Evolutionary conservation across 2,797 vertebrate genomes (phyloP), one percentile per base, ranked within the genome.

Genomic region (Craterocephalus amniculus): DNA sequence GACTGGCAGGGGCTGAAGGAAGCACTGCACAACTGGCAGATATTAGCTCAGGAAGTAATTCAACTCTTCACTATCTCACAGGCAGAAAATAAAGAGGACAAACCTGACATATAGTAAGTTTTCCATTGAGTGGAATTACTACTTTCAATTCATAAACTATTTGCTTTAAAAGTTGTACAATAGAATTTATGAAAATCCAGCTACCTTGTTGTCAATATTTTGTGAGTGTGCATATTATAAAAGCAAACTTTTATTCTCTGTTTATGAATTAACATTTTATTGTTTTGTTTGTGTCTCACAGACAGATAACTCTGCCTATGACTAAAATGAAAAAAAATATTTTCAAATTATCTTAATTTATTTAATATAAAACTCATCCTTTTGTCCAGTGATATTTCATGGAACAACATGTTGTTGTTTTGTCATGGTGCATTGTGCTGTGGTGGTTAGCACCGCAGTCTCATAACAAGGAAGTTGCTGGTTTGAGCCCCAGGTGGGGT

Each of bases 1-100:
- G 91, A 95, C 29, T 95, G 93, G 91, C 7, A 54, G 31, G 87
- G 77, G 54, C 70, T 97, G 66, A 86, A 81, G 74, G 86, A 78
- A 35, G 82, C 75, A 6, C 74, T 96, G 63, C 58, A 34, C 31
- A 79, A 5, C 0, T 95, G 95, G 88, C 81, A 89, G 52, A 72
- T 73, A 71, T 79, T 94, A 31, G 54, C 90, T 57, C 89, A 95
- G 22, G 67, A 89, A 5, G 67, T 67, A 2, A 62, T 93, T 66
- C 76, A 78, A 54, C 55, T 67, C 1, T 40, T 91, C 55, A 86
- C 77, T 45, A 82, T 69, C 18, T 24, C 69, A 3, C 87, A 93
- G 32, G 55, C 73, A 22, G 81, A 88, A 11, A 77, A 83, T 7
- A 72, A 92, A 26, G 57, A n/a, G 34, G 67, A 40, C 4, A 57